Evolutionary conservation across 1,140 invertebrate species (phyloP), one percentile per base, ranked within the genome.

Genomic region (Solenopsis invicta): DNA sequence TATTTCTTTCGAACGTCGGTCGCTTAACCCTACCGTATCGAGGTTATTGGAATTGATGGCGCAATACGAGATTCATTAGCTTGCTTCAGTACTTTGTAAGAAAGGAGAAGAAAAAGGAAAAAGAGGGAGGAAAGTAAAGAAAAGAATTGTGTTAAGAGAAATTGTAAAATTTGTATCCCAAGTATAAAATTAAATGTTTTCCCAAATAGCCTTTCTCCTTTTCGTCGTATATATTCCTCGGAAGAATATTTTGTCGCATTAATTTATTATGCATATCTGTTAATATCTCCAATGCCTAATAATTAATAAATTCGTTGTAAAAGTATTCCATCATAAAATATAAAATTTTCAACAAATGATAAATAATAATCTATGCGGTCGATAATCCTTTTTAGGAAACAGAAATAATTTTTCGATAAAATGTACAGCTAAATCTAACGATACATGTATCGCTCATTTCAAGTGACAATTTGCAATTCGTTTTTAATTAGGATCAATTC

Each of bases 1-100:
- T 80, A 85, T 87, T 91, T 82, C 87, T 85, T 71, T 72, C 77
- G 52, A 71, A 82, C 87, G 48, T 78, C 75, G 56, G 24, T 76
- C 77, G 69, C 75, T 90, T 89, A 86, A 91, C 89, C 85, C 82
- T 45, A 80, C 5, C 56, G 61, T 80, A 84, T 87, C 61, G 74
- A 52, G 66, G 48, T 85, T 91, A 87, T 91, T 87, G 71, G 89
- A 84, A 81, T 91, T 62, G 52, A 76, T 80, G 24, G 16, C 16
- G 45, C 61, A 56, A 84, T 81, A 29, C 21, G 59, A 86, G 64
- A 84, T 84, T 84, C 52, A 75, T 84, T 84, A 84, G 45, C 29
- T 24, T 61, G 48, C 69, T 61, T 74, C 34, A 50, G 8, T 59
- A 21, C 18, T 67, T 37, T 54, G 24, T 24, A 69, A 80, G 21